Evolutionary conservation across 2,113 vertebrate genomes (phyloP).

Genomic region (Sylvilagus bachmani): DNA sequence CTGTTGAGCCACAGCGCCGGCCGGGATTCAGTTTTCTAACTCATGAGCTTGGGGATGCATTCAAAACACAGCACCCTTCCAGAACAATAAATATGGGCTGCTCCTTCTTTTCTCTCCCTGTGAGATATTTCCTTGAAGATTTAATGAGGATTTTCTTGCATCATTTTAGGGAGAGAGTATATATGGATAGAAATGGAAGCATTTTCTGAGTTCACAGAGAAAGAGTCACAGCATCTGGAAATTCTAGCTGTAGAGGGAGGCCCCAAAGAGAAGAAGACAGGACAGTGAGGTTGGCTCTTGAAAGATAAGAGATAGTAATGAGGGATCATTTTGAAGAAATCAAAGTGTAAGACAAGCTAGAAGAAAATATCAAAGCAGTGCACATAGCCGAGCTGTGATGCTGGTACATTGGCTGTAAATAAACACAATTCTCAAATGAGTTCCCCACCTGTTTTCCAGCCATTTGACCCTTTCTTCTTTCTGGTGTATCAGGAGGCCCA

Average conservation of each 20-base stretch:
- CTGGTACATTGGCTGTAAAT: neutral
- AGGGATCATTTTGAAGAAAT: neutral
- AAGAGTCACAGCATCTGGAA: neutral
- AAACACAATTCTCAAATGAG: neutral
- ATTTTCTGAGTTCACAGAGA: neutral
- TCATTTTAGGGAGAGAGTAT: neutral
- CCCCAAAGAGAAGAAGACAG: neutral
- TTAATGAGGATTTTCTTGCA: neutral
- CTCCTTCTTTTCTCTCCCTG: neutral
- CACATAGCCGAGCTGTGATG: neutral
- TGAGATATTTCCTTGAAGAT: neutral
- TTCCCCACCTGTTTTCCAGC: neutral
- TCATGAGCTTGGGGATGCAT: no score
- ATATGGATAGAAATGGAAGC: neutral
- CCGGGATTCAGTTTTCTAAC: no score
- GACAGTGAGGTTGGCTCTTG: neutral
- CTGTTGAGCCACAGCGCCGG: no score
- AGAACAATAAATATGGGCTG: neutral
- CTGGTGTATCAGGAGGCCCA: neutral
- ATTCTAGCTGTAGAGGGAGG: neutral
- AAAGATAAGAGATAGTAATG: neutral
- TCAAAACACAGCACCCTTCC: neutral
- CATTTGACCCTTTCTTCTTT: constrained; percentile 24
- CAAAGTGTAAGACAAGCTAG: neutral
- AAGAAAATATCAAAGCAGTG: neutral